These are phyloP conservation scores for Numenius phaeopus DNA, from an alignment of 2,797 vertebrate genomes.

Conservation along the genomic window DNA sequence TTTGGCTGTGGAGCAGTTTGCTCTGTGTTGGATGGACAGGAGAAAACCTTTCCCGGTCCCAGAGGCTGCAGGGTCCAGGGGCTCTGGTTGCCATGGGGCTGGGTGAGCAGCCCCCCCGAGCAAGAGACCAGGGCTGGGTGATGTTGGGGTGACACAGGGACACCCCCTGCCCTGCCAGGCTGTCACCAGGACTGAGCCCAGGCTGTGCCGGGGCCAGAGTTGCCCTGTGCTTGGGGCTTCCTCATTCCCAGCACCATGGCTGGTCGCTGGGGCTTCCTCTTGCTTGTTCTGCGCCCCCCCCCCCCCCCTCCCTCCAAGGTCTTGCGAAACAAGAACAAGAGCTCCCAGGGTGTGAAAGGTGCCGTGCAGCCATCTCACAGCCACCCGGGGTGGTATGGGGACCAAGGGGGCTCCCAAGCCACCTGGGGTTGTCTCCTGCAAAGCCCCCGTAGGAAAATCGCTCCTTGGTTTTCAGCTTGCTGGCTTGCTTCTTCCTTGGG, in stretches of 20 bases:
- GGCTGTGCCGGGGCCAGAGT: neutral
- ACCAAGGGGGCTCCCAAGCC: neutral
- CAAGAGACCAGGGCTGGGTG: fast-evolving
- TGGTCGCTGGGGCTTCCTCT: neutral
- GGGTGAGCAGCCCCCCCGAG: neutral
- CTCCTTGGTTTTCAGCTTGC: neutral
- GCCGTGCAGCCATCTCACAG: neutral
- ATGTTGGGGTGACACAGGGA: neutral
- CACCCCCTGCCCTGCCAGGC: neutral
- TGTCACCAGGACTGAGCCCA: neutral
- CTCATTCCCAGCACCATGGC: neutral
- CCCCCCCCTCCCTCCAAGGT: neutral
- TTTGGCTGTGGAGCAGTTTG: fast-evolving
- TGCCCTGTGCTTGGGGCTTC: neutral
- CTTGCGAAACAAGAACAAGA: constrained; percentile 12
- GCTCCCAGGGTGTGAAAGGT: neutral
- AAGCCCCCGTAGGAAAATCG: neutral
- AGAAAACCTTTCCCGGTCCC: neutral
- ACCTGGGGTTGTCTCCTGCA: neutral
- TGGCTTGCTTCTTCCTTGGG: neutral
- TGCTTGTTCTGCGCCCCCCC: neutral
- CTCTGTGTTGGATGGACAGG: fast-evolving
- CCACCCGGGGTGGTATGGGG: neutral
- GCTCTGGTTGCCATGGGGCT: neutral
- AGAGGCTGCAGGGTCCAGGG: neutral